Base-by-base conservation (phyloP, 2,888 invertebrate genomes). In the Netelia melanura region DNA sequence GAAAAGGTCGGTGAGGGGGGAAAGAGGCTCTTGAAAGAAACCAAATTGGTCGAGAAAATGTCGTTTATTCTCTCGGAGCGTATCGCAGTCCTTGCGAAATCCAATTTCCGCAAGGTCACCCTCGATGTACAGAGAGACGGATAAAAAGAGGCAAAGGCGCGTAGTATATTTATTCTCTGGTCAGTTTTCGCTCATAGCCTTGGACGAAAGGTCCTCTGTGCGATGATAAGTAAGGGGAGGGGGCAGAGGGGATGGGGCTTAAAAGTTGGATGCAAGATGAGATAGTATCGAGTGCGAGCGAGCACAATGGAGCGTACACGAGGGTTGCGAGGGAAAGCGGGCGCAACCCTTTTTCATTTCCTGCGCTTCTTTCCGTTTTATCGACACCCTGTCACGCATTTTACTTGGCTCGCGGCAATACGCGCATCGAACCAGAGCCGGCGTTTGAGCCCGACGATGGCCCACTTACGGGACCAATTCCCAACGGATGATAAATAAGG, bases 381-480 rank as follows among this genome's bases (percentile, higher is more conserved):
- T 91, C 88, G 90, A 90, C 90, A 90, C 88, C 89, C 89, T 90
- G 90, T 90, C 91, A 90, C 89, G 86, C 82, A 85, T 74, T 88
- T 89, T 83, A 86, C 88, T 77, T 74, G 54, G 65, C 62, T 58
- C 68, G 61, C 23, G 58, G 52, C 61, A 38, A 43, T 23, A 14
- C 43, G 44, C 44, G 14, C 25, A 70, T 38, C 9, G 52, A 52
- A 21, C 10, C 38, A 56, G 44, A 61, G 10, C 38, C 56, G 21
- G 48, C 44, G 65, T 75, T 62, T 58, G 65, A 58, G 52, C 43
- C 0, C 25, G 54, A 52, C 58, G 86, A 88, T 88, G 90, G 87
- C 90, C 90, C 90, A 90, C 89, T 90, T 90, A 88, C 82, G 79
- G 67, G 88, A 83, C 88, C 87, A 87, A 90, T 90, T 90, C 88